A percentile compares a stretch with the other conserved stretches of the same genome.
Conservation (phyloP, 2,113 vertebrate genomes). For the Myotis lucifugus region DNA sequence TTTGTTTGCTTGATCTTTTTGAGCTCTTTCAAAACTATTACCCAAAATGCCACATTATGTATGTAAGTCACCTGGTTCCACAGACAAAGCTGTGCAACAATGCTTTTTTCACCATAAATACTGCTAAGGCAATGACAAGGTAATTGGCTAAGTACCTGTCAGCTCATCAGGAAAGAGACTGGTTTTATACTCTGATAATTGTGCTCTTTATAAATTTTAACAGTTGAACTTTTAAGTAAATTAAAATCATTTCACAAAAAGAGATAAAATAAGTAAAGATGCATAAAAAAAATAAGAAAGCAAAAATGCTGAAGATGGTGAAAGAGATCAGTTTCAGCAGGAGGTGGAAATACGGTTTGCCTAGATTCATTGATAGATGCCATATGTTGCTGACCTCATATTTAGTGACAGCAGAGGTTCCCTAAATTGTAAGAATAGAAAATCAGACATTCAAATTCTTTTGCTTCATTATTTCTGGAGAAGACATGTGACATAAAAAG, state of each 20-base stretch:
- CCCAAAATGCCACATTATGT: constrained; percentile 57
- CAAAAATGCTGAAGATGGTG: neutral
- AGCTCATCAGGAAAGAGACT: constrained; percentile 74
- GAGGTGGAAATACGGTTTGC: constrained; percentile 66
- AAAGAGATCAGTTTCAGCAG: neutral
- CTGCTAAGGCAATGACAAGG: constrained; percentile 74
- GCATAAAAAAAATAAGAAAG: neutral
- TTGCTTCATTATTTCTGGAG: neutral
- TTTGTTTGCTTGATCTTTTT: constrained; percentile 62
- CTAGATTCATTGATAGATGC: constrained; percentile 72
- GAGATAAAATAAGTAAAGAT: neutral
- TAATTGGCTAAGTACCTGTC: constrained; percentile 82
- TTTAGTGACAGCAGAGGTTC: constrained; percentile 36
- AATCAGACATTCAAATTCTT: neutral
- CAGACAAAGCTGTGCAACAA: constrained; percentile 69
- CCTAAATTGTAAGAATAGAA: constrained; percentile 52
- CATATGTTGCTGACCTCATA: constrained; percentile 74
- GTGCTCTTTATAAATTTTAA: constrained; percentile 29
- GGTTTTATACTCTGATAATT: neutral
- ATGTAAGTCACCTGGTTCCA: constrained; percentile 75
- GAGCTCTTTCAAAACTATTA: constrained; percentile 51
- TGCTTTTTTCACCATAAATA: constrained; percentile 80
- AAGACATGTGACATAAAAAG: neutral
- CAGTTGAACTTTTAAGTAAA: constrained; percentile 17
- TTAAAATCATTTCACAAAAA: constrained; percentile 39